Base-by-base conservation (phyloP, 2,888 invertebrate genomes). In the Acanthosepion pharaonis region DNA sequence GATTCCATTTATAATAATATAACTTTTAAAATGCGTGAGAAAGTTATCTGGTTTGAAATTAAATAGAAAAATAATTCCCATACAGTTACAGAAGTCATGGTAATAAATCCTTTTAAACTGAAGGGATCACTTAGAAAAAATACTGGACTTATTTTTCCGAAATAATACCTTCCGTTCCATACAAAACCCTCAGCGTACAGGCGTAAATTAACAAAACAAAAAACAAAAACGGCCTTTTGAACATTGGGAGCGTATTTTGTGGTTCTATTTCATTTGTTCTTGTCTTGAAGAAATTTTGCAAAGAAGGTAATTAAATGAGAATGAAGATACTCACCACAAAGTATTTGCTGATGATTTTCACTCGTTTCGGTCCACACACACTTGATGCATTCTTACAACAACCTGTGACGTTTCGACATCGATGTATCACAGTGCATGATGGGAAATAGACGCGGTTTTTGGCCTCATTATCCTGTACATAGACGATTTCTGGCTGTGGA, bases 381-480 rank as follows among this genome's bases (percentile, higher is more conserved):
- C 94, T 55, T 95, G 98, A 98, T 0, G 98, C 97, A 95, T 98
- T 98, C 95, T 98, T 98, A 97, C 99, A 99, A 97, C 99, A 99
- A 94, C 99, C 99, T 48, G 98, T 98, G 97, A 99, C 98, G 96
- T 98, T 98, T 25, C 98, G 98, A 97, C 99, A 99, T 95, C 98
- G 98, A 97, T 99, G 98, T 94, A 99, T 98, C 94, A 98, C 98
- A 33, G 99, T 99, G 97, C 99, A 99, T 94, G 98, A 98, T 0
- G 99, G 99, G 96, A 98, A 98, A 97, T 99, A 99, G 48, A 98
- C 98, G 96, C 98, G 98, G 95, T 98, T 98, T 95, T 98, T 98
- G 0, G 98, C 98, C 95, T 98, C 98, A 53, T 98, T 98, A 94
- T 98, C 98, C 49, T 96, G 96, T 42, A 99, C 98, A 94, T 98